Conservation (phyloP, 2,797 vertebrate genomes). For the Centroberyx gerrardi region DNA sequence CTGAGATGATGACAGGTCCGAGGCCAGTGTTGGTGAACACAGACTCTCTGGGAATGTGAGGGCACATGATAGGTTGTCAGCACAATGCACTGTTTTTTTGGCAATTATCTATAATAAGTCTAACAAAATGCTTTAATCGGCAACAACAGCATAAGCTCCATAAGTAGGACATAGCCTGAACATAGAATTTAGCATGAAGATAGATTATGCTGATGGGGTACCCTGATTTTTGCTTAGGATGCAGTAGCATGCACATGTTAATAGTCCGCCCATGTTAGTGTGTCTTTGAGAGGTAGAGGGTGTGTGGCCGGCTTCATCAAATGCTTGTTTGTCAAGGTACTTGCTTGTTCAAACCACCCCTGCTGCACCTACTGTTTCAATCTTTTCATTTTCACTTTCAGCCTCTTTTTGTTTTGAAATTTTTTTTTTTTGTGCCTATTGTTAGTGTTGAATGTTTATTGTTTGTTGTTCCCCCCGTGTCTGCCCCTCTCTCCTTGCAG, state of each 20-base stretch:
- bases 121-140: not conserved
- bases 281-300: conserved; percentile 8
- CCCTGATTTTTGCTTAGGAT: not conserved
- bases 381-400: conserved; percentile 48
- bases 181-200: no score
- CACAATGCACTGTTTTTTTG: not conserved
- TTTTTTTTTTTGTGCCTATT: conserved; percentile 39
- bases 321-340: conserved; percentile 52
- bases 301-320: conserved; percentile 7
- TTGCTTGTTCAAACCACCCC: conserved; percentile 42
- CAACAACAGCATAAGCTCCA: no score
- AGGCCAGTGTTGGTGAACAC: conserved; percentile 43
- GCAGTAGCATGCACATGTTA: not conserved
- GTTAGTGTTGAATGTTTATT: conserved; percentile 72
- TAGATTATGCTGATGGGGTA: no score
- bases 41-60: conserved; percentile 38
- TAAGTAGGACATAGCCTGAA: no score
- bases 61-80: conserved; percentile 17
- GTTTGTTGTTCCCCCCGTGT: conserved; percentile 68
- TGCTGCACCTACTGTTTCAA: conserved; percentile 28
- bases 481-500: conserved; percentile 62
- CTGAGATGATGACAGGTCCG: conserved; percentile 74
- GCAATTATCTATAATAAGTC: not conserved
- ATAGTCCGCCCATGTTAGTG: not conserved
- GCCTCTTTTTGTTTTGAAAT: conserved; percentile 37